phyloP scores from a whole-genome alignment of 1,140 invertebrate genomes.

The Zophobas atratus region DNA sequence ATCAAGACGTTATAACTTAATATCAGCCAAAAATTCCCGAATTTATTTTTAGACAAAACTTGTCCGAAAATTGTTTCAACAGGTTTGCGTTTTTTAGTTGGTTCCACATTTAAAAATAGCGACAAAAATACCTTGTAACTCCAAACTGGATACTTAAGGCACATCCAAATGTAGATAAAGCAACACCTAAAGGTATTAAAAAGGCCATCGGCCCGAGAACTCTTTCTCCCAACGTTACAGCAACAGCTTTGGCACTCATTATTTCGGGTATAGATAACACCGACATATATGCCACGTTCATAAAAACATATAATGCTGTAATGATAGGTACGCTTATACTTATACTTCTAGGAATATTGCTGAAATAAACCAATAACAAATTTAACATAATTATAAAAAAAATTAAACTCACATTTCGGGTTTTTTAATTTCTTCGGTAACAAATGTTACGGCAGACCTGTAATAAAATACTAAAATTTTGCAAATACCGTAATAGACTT shows the following conservation, averaged over 20 bases:
- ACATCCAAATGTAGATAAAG: slow-evolving; percentile 83
- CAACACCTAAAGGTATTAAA: slow-evolving; percentile 81
- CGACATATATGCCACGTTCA: slow-evolving; percentile 95
- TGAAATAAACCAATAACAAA: slow-evolving; percentile 64
- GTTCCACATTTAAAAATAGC: no score
- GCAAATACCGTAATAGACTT: background rate
- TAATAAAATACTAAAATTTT: slow-evolving; percentile 52
- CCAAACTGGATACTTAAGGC: slow-evolving; percentile 83
- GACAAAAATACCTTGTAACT: slow-evolving; percentile 73
- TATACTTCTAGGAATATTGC: slow-evolving; percentile 88
- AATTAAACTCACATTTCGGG: slow-evolving; percentile 80
- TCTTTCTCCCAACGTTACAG: slow-evolving; percentile 81
- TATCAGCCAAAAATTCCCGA: no score
- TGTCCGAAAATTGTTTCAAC: no score
- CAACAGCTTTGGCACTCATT: slow-evolving; percentile 85
- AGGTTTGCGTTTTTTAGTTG: no score
- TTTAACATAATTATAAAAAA: background rate
- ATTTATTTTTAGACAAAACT: no score
- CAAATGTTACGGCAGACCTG: slow-evolving; percentile 87
- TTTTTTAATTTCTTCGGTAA: slow-evolving; percentile 94
- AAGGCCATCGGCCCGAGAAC: slow-evolving; percentile 75
- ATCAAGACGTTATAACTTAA: no score
- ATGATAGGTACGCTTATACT: slow-evolving; percentile 92
- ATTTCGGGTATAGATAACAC: slow-evolving; percentile 87
- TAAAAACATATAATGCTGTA: slow-evolving; percentile 89